phyloP scores from a whole-genome alignment of 1,140 invertebrate species.

The Elymnias hypermnestra region DNA sequence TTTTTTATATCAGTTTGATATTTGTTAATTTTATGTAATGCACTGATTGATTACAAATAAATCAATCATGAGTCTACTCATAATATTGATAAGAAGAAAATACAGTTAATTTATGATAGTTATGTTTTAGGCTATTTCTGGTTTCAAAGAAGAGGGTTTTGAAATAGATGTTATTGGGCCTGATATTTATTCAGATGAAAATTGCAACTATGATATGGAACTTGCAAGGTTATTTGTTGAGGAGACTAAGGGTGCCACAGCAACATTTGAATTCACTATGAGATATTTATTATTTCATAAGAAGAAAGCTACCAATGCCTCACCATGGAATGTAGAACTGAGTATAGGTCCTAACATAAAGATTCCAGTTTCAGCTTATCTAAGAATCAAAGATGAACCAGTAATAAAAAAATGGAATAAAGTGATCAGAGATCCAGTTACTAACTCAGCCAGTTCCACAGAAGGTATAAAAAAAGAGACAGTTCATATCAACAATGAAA shows the following conservation, averaged over 20 bases:
- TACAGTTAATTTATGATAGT: too few species aligned
- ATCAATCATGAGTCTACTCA: too few species aligned
- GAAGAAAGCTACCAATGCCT: constrained; percentile 44
- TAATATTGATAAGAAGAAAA: too few species aligned
- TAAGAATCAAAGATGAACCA: constrained; percentile 57
- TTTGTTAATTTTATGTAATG: too few species aligned
- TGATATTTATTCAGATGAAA: constrained; percentile 42
- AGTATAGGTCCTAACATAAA: constrained; percentile 63
- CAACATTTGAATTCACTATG: constrained; percentile 59
- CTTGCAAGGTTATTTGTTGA: constrained; percentile 49
- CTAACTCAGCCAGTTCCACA: constrained; percentile 33
- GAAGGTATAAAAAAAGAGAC: constrained; percentile 44
- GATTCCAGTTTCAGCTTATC: constrained; percentile 64
- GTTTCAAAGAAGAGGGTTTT: constrained; percentile 52
- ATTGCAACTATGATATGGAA: constrained; percentile 37
- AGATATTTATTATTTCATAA: constrained; percentile 60
- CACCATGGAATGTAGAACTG: constrained; percentile 63
- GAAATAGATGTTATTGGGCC: constrained; percentile 64
- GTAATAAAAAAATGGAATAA: constrained; percentile 50
- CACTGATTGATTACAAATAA: too few species aligned
- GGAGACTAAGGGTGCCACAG: constrained; percentile 50
- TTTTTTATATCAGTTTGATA: too few species aligned
- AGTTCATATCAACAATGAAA: constrained; percentile 51
- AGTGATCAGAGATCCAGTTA: constrained; percentile 49
- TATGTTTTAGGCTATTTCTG: constrained; percentile 51